Base-by-base conservation (phyloP, 30 jellyfish, hydroid and myxozoan genomes). In the Pelagia noctiluca region DNA sequence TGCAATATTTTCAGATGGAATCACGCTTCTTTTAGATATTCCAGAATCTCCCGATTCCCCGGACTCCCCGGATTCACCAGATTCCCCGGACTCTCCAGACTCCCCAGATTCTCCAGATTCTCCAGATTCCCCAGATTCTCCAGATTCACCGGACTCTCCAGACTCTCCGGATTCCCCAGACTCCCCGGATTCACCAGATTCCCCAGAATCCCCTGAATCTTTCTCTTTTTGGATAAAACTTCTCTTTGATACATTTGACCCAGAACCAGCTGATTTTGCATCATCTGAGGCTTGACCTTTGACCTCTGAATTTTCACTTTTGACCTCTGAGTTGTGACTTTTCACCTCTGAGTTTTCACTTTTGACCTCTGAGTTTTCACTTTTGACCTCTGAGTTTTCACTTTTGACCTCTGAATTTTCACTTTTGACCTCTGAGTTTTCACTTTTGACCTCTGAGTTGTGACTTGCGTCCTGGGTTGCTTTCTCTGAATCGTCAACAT, bases 41-140 rank as follows among this genome's bases (percentile, higher is more conserved):
- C 83, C 83, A 66, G 83, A 37, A 1, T 53, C 93, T 34, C 76
- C 71, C 7, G 82, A 19, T 12, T 54, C 74, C 16, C 69, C 92
- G 36, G 71, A 32, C 24, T 73, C 85, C 18, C 90, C 93, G 25
- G 63, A 22, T 54, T 73, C 95, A 29, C 80, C 80, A 19, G 87
- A 34, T 22, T 61, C 35, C 12, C 82, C 94, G 22, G 36, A 2
- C 26, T 75, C 87, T 16, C 87, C 87, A 3, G 72, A 42, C 31
- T 73, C 72, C 49, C 76, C 87, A 2, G 76, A 75, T 10, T 31
- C 70, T 0, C 79, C 88, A 0, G 66, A 22, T 19, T 57, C 80
- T 10, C 89, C 89, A 19, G 75, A 63, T 11, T 63, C 90, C 3
- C 90, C 90, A 8, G 72, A 29, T 46, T 64, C 90, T 1, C 82